phyloP scores from a whole-genome alignment of 2,888 invertebrate species.

The Baccha elongata region DNA sequence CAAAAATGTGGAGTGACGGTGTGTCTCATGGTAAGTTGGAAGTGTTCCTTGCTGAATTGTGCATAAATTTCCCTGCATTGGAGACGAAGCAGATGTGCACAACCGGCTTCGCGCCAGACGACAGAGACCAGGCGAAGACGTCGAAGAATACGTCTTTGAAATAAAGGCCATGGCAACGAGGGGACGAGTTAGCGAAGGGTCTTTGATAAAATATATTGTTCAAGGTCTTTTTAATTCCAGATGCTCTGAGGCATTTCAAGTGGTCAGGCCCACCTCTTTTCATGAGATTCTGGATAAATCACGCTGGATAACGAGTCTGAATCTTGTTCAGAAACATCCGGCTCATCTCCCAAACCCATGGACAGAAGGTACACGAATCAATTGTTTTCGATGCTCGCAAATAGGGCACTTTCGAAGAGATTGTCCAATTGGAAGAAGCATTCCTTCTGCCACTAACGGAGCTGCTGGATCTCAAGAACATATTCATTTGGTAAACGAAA shows the following conservation, averaged over 20 bases:
- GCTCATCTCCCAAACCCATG: not conserved
- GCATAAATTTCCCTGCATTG: not conserved
- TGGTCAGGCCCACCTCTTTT: not conserved
- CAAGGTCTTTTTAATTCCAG: not conserved
- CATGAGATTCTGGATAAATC: not conserved
- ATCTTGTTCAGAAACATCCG: too few species aligned
- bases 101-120: not conserved
- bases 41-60: not conserved
- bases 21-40: not conserved
- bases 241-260: not conserved
- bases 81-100: not conserved
- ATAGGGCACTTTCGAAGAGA: not conserved
- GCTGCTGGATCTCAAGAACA: not conserved
- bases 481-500: not conserved
- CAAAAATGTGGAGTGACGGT: not conserved
- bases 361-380: not conserved
- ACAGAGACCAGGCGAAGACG: not conserved
- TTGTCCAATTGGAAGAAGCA: not conserved
- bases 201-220: constrained; percentile 1
- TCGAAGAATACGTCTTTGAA: not conserved
- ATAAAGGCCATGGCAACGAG: not conserved
- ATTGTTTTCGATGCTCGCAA: not conserved
- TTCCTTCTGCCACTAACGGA: not conserved
- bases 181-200: not conserved
- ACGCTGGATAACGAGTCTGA: not conserved